Base-by-base conservation (phyloP, 2,113 vertebrate genomes). In the Indicator maculatus region DNA sequence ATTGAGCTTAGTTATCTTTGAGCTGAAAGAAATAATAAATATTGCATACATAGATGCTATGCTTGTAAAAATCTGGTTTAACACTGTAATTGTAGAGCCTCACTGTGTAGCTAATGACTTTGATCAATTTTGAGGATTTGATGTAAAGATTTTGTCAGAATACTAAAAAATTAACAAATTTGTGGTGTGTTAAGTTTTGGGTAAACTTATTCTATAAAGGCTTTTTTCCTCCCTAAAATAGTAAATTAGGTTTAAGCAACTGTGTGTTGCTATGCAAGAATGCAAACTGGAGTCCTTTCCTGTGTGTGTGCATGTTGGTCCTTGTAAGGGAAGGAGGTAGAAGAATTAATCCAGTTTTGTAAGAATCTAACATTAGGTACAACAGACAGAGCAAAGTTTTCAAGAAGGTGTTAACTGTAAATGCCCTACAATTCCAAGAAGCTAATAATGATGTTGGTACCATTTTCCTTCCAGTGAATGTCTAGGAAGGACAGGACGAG, bases 201-300 rank as follows among this genome's bases (percentile, higher is more conserved):
- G 6, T 61, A 73, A 27, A 12, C 26, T 72, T 72, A 16, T 44
- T 58, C 26, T 64, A 1, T 9, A 44, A 55, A 55, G 72, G 16
- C 7, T 55, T 30, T 9, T 2, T 0, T 1, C 4, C 6, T 14
- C 8, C 10, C 2, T 1, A 1, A 28, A 79, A 44, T 12, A 16
- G 4, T 10, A 24, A 33, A 11, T 56, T 47, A 38, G 24, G 12
- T 63, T 86, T 71, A 50, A 64, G 47, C 12, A 12, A n/a, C 18
- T 11, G 16, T 44, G 30, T 59, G 14, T 31, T 85, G 23, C 59
- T 64, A 1, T 66, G 55, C 55, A 18, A 60, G 33, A 26, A 77
- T 16, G n/a, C 31, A 33, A 18, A 53, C 18, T 33, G 45, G 28
- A 60, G 12, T 70, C 55, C 65, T 94, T 66, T 36, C 26, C 38